Conservation (phyloP, 2,888 invertebrate genomes). For the Lacanobia wlatinum region DNA sequence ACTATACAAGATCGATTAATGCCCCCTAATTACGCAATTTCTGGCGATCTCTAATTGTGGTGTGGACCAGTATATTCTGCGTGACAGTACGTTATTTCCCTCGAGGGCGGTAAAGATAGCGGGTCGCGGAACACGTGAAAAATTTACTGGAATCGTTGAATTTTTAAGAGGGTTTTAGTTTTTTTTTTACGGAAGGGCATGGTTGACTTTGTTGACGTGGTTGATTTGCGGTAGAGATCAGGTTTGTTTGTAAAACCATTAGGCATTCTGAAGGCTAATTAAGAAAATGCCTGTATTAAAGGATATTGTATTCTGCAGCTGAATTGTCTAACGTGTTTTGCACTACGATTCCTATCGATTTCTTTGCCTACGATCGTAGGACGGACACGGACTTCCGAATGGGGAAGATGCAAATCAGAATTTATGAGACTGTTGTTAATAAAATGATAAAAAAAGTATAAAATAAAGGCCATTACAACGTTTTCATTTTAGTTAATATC, state of each 20-base stretch:
- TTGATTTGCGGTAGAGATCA: not conserved
- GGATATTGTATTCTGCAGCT: too few relatives aligned
- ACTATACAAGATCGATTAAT: constrained; percentile 88
- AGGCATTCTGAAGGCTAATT: not conserved
- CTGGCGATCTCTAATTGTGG: constrained; percentile 90
- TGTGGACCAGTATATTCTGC: constrained; percentile 88
- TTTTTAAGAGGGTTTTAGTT: constrained; percentile 43
- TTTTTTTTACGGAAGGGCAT: constrained; percentile 20
- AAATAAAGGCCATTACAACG: too few relatives aligned
- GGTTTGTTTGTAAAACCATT: not conserved
- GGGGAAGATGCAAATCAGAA: too few relatives aligned
- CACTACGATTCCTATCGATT: too few relatives aligned
- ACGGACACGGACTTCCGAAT: too few relatives aligned
- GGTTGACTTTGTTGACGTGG: constrained; percentile 10
- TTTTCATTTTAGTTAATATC: too few relatives aligned
- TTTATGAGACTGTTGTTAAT: too few relatives aligned
- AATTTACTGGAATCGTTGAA: constrained; percentile 71
- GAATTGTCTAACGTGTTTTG: too few relatives aligned
- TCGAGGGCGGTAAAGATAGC: constrained; percentile 89
- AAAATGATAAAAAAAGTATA: too few relatives aligned
- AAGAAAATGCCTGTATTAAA: not conserved
- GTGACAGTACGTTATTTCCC: constrained; percentile 91
- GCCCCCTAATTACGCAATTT: constrained; percentile 90
- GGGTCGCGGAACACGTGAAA: constrained; percentile 76
- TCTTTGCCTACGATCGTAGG: too few relatives aligned